Evolutionary conservation across 2,797 vertebrate species (phyloP).

Genomic region (Ptychobarbus kaznakovi): DNA sequence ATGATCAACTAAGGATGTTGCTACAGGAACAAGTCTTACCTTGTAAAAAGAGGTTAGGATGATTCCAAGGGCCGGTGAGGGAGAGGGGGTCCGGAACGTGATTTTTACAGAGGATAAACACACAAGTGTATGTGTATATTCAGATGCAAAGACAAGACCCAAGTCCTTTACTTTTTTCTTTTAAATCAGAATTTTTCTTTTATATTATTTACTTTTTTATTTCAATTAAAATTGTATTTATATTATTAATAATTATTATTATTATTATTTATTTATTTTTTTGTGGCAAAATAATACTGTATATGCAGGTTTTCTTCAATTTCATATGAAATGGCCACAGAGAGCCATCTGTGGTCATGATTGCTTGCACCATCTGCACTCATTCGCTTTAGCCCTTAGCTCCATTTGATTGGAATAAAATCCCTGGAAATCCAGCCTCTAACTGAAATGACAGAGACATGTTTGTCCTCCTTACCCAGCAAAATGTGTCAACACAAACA

Average conservation of each 20-base stretch:
- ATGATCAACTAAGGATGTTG: too few relatives aligned
- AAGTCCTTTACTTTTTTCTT: too few relatives aligned
- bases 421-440: slow-evolving; percentile 65
- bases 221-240: too few relatives aligned
- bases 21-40: too few relatives aligned
- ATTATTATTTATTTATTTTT: background rate
- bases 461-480: slow-evolving; percentile 57
- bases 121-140: background rate
- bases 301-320: slow-evolving; percentile 18
- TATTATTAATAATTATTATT: too few relatives aligned
- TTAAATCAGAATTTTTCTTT: too few relatives aligned
- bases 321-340: slow-evolving; percentile 51
- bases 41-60: background rate
- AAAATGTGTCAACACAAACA: slow-evolving; percentile 69
- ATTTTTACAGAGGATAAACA: too few relatives aligned
- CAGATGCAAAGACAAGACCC: background rate
- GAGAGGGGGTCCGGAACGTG: too few relatives aligned
- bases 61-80: background rate
- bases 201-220: too few relatives aligned
- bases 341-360: slow-evolving; percentile 55
- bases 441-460: slow-evolving; percentile 60
- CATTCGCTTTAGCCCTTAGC: slow-evolving; percentile 61
- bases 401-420: slow-evolving; percentile 64
- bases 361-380: slow-evolving; percentile 60
- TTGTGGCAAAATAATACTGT: background rate